Base-by-base conservation (phyloP, 2,888 invertebrate species). In the Pseudoips prasinana region DNA sequence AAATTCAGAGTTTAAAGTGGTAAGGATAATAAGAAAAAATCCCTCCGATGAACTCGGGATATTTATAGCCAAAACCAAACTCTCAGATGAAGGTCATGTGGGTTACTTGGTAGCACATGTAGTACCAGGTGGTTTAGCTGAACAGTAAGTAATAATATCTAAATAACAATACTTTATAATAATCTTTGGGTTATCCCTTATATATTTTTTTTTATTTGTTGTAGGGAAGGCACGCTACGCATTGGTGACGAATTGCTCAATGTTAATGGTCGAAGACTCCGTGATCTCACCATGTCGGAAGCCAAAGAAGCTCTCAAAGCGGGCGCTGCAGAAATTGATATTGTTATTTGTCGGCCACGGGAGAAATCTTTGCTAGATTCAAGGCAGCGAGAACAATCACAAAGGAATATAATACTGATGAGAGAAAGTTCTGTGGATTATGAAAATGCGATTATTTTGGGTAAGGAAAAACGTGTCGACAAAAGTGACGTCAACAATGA, bases 161-260 rank as follows among this genome's bases (percentile, higher is more conserved):
- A 14, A 14, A 14, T 14, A 3, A 3, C 2, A 3, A 3, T 5
- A 14, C 14, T 5, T 14, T 2, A 14, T 5, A 14, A 14, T 14
- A 3, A 3, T 14, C 14, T 14, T 14, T 14, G 5, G 14, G 5
- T 3, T 14, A 3, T 14, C 14, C 14, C 14, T 14, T n/a, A n/a
- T n/a, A 14, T 3, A 14, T 14, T 14, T 5, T 14, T 14, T 14
- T 22, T 22, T 3, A 10, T 30, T 31, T 39, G 39, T 84, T 78
- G 34, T 76, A 91, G 92, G 54, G 92, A 93, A 58, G 92, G 93
- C 1, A 89, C 91, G 1, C 73, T 94, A 33, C 88, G 90, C 33
- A 90, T 93, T 18, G 94, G 94, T 7, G 94, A 94, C 64, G 93
- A 94, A 65, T 90, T 94, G 11, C 86, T 94, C 11, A 93, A 93